These are phyloP conservation scores for Acleris cristana DNA, from an alignment of 2,888 invertebrate species.

Conservation along the genomic window DNA sequence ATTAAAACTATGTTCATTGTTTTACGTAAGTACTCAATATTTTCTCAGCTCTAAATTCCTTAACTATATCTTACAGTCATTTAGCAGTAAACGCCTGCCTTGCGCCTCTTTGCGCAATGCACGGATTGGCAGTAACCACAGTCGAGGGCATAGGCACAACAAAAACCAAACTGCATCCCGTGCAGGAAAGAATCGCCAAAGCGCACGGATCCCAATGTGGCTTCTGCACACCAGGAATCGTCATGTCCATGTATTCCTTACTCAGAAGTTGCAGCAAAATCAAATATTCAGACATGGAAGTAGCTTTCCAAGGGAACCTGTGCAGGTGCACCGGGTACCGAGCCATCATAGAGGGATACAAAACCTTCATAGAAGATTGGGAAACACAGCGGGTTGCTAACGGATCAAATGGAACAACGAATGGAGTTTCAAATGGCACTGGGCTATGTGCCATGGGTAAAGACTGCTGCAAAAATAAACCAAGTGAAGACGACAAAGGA, in stretches of 20 bases:
- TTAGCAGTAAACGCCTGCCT: constrained; percentile 92
- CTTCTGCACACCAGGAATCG: constrained; percentile 94
- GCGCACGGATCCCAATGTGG: constrained; percentile 95
- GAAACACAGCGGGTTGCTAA: constrained; percentile 76
- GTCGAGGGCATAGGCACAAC: constrained; percentile 94
- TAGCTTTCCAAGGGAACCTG: constrained; percentile 89
- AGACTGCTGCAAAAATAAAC: constrained; percentile 85
- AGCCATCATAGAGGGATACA: constrained; percentile 93
- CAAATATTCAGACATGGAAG: constrained; percentile 86
- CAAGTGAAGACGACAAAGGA: constrained; percentile 62
- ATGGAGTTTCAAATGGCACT: constrained; percentile 44
- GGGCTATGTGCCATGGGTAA: constrained; percentile 84
- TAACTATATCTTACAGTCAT: constrained; percentile 80
- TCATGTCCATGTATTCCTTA: constrained; percentile 95
- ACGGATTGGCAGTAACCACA: constrained; percentile 92
- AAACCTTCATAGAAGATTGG: constrained; percentile 90
- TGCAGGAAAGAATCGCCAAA: constrained; percentile 91
- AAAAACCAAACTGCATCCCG: constrained; percentile 89
- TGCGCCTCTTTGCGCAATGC: constrained; percentile 90
- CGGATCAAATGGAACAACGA: constrained; percentile 46
- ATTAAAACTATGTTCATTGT: too few relatives aligned
- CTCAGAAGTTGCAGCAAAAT: constrained; percentile 82
- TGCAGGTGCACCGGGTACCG: constrained; percentile 95
- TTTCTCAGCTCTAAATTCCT: background rate
- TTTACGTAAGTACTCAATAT: too few relatives aligned